Conservation (phyloP, 2,888 invertebrate species). For the Trisateles emortualis region DNA sequence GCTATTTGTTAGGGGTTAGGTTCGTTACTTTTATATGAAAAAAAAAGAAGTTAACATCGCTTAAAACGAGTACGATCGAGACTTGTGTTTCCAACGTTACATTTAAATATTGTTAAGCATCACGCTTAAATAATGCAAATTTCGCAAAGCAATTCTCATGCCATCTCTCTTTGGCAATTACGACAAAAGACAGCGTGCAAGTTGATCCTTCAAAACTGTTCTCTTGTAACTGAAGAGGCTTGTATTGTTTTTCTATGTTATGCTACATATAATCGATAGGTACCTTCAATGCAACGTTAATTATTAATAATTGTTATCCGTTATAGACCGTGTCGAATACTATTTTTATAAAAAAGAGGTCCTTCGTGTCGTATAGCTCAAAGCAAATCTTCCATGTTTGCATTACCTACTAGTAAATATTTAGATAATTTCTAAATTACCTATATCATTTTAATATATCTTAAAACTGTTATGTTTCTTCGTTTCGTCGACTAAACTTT, state of each 20-base stretch:
- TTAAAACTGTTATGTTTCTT: not conserved
- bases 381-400: slow-evolving; percentile 26
- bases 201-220: no score
- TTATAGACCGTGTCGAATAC: slow-evolving; percentile 12
- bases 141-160: no score
- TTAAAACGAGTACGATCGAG: not conserved
- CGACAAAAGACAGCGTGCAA: no score
- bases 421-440: slow-evolving; percentile 14
- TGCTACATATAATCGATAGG: not conserved
- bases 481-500: slow-evolving; percentile 25
- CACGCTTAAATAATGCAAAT: no score
- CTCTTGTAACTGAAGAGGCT: no score
- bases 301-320: slow-evolving; percentile 6
- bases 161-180: no score
- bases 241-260: not conserved
- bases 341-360: slow-evolving; percentile 17
- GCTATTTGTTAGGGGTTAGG: no score
- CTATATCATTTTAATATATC: not conserved
- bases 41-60: no score
- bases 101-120: not conserved
- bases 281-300: not conserved
- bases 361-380: slow-evolving; percentile 29
- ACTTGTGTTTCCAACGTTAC: not conserved
- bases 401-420: slow-evolving; percentile 8
- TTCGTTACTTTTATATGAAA: no score